Base-by-base conservation (phyloP, 2,888 invertebrate genomes). In the Adelphocoris suturalis region DNA sequence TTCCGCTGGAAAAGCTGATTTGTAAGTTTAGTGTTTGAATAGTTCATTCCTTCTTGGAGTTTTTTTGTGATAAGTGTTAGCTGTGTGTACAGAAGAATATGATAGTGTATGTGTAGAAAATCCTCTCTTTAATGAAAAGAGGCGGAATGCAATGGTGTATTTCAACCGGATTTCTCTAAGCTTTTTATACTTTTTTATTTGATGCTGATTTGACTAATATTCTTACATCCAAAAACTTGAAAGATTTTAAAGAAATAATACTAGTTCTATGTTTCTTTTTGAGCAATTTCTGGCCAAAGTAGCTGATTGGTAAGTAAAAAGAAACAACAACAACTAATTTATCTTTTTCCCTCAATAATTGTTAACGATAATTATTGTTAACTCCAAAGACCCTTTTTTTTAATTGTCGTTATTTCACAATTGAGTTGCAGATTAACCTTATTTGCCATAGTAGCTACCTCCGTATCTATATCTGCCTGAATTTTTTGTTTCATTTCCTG, bases 211-310 rank as follows among this genome's bases (percentile, higher is more conserved):
- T 75, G 3, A 78, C 78, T 46, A 52, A 82, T 47, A 23, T n/a
- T 16, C 19, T 52, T 82, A 48, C 48, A 19, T 27, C 68, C 19
- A 68, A 23, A 68, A 68, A 68, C 23, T 68, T 19, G n/a, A 82
- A 16, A 14, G 78, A 28, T 76, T 37, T 47, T 82, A 27, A 82
- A 28, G 14, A 81, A 82, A 52, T 86, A 86, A 86, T 86, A 28
- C 89, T 86, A 57, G 61, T 90, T 91, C 90, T 90, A 86, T 89
- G 75, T 90, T 89, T 90, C 87, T 90, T 85, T 90, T 68, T 89
- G 91, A 91, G 91, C 91, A 89, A 90, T 90, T 90, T 90, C 90
- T 91, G 91, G 91, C 90, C 88, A 91, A 87, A 82, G 82, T 86
- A 90, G 88, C 90, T 90, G 90, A 87, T 89, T 90, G 91, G 91